phyloP scores from a whole-genome alignment of 2,888 invertebrate species.

The Salpingus planirostris region DNA sequence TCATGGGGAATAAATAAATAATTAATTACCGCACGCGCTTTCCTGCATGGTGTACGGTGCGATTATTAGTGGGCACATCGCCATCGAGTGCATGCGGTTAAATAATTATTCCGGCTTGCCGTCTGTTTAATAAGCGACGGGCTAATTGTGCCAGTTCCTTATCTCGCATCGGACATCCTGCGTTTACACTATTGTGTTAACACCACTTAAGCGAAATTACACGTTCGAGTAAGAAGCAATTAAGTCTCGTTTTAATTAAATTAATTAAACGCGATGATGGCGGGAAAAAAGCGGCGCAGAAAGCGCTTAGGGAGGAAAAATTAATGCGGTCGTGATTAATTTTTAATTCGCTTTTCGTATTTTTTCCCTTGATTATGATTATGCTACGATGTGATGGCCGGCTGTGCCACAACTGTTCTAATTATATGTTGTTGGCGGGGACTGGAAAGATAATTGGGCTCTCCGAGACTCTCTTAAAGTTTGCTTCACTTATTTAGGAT shows the following conservation, averaged over 20 bases:
- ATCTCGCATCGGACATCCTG: constrained; percentile 18
- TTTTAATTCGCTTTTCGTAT: constrained; percentile 1
- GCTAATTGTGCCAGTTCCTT: constrained; percentile 17
- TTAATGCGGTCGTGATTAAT: neutral
- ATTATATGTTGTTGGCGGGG: constrained; percentile 30
- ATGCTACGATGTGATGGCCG: constrained; percentile 31
- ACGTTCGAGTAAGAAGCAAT: constrained; percentile 19
- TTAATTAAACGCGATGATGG: no score
- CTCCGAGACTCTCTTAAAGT: constrained; percentile 26
- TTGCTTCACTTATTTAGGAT: constrained; percentile 25
- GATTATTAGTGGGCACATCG: no score
- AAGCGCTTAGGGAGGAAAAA: no score
- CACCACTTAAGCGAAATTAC: constrained; percentile 21
- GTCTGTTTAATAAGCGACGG: no score
- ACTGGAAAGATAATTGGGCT: constrained; percentile 25
- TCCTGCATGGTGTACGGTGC: no score
- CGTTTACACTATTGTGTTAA: constrained; percentile 20
- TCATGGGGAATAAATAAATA: no score
- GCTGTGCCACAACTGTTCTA: constrained; percentile 36
- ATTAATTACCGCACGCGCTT: no score
- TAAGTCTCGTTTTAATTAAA: constrained; percentile 19
- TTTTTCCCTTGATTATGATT: constrained; percentile 32
- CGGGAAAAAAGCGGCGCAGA: no score
- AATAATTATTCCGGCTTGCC: no score
- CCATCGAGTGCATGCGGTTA: no score